These are phyloP conservation scores for Xiphias gladius DNA, from an alignment of 2,113 vertebrate species.

Conservation along the genomic window DNA sequence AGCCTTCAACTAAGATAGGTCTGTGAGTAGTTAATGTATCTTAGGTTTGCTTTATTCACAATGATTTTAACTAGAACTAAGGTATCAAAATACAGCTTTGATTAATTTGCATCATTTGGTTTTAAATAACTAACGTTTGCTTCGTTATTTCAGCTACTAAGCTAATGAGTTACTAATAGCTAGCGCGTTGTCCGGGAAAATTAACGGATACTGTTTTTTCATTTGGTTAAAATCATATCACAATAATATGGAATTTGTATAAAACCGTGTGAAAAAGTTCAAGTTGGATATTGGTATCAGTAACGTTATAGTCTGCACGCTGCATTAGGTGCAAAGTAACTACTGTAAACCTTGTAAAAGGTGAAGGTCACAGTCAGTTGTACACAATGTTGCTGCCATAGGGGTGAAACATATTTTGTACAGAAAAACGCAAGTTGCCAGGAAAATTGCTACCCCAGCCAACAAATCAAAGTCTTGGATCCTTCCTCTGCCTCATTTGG, in stretches of 20 bases:
- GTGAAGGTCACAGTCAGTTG: not conserved
- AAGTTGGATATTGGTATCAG: too few relatives aligned
- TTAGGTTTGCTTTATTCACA: not conserved
- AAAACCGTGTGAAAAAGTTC: too few relatives aligned
- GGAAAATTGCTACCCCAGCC: slow-evolving; percentile 16
- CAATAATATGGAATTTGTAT: too few relatives aligned
- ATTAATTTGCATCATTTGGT: not conserved
- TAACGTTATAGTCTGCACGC: not conserved
- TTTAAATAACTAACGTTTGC: not conserved
- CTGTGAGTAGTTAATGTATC: not conserved
- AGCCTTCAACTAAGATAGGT: too few relatives aligned
- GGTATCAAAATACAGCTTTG: not conserved
- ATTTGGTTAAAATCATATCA: not conserved
- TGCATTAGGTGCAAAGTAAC: too few relatives aligned
- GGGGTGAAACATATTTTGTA: not conserved
- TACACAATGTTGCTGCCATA: not conserved
- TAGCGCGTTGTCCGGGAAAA: not conserved
- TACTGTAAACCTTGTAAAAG: not conserved
- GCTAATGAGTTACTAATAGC: not conserved
- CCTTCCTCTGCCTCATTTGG: slow-evolving; percentile 14
- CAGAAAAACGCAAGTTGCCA: not conserved
- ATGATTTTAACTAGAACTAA: not conserved
- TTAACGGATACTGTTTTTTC: not conserved
- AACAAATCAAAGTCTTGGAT: not conserved
- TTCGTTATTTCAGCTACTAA: not conserved